Evolutionary conservation across 2,113 vertebrate species (phyloP).

Genomic region (Atrichornis clamosus): DNA sequence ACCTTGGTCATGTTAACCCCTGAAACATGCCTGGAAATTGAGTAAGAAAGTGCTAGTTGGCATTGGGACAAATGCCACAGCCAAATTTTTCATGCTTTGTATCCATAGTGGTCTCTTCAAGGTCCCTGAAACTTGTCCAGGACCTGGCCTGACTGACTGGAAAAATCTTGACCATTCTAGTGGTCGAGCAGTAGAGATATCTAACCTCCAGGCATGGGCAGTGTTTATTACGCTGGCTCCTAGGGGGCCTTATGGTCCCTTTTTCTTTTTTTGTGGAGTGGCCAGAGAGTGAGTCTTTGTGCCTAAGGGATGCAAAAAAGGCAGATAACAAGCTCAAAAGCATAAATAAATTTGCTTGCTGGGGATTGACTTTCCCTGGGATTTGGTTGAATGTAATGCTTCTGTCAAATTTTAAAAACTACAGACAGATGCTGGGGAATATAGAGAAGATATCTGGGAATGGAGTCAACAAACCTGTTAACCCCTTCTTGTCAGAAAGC

Average conservation of each 20-base stretch:
- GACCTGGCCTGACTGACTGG: background rate
- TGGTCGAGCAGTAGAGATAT: background rate
- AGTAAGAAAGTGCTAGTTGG: background rate
- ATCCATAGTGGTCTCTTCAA: background rate
- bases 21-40: background rate
- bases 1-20: background rate
- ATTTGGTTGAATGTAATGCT: background rate
- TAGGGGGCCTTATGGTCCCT: background rate
- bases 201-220: background rate
- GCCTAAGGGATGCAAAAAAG: background rate
- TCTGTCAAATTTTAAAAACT: background rate
- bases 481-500: background rate
- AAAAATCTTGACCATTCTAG: background rate
- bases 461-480: background rate
- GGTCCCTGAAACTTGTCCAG: background rate
- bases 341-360: background rate
- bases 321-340: background rate
- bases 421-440: background rate
- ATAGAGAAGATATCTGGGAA: background rate
- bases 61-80: background rate
- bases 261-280: background rate
- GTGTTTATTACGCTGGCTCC: background rate
- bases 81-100: background rate
- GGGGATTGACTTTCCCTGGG: background rate
- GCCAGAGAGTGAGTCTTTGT: background rate